Evolutionary conservation across 2,888 invertebrate species (phyloP).

Genomic region (Hypolimnas misippus): DNA sequence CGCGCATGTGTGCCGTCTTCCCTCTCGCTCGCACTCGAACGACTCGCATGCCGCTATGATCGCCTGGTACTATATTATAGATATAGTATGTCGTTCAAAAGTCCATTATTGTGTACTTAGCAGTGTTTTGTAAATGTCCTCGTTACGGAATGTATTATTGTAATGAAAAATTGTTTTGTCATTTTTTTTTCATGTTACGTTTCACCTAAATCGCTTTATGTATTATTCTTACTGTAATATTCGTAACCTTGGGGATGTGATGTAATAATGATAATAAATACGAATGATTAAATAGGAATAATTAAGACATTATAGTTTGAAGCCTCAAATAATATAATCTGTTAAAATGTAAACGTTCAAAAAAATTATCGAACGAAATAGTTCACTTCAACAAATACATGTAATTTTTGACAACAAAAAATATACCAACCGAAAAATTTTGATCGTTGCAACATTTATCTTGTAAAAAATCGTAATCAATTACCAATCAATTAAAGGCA

Average conservation of each 20-base stretch:
- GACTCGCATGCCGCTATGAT: constrained; percentile 48
- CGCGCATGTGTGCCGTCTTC: constrained; percentile 41
- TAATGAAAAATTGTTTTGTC: constrained; percentile 13
- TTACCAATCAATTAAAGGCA: constrained; percentile 27
- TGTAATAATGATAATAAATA: not conserved
- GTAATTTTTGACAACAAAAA: not conserved
- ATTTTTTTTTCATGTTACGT: constrained; percentile 9
- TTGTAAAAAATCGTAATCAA: constrained; percentile 10
- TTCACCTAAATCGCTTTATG: not conserved
- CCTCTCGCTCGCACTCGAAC: constrained; percentile 39
- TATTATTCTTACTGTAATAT: not conserved
- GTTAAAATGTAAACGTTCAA: not conserved
- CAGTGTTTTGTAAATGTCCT: constrained; percentile 60
- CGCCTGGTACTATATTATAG: constrained; percentile 49
- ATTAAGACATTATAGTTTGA: not conserved
- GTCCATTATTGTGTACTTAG: constrained; percentile 71
- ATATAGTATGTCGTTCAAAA: constrained; percentile 52
- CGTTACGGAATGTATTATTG: constrained; percentile 43
- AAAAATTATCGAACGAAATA: not conserved
- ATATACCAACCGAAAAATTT: not conserved
- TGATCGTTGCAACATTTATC: constrained; percentile 20
- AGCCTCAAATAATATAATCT: not conserved
- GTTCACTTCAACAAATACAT: not conserved
- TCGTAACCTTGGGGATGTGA: not conserved
- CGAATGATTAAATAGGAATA: not conserved